A percentile compares a stretch with the other conserved stretches of the same genome.
Conservation (phyloP, 2,888 invertebrate species). For the Campaea margaritaria region DNA sequence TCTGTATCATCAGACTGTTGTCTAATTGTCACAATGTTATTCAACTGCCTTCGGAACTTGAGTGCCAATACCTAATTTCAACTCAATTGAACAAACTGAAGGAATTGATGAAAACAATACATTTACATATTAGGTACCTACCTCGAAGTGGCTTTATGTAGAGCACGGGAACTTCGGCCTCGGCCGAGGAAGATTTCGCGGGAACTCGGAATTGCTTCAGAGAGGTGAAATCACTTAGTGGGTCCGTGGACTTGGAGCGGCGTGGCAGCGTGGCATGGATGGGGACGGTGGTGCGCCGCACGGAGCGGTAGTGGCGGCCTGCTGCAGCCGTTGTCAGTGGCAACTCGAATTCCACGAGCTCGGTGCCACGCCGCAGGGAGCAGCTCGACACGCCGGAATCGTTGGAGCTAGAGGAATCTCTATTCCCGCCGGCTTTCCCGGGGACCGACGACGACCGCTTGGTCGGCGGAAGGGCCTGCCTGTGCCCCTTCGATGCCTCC, state of each 20-base stretch:
- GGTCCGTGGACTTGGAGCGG: constrained; percentile 89
- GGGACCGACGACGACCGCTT: constrained; percentile 80
- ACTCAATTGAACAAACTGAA: too few relatives aligned
- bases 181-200: constrained; percentile 90
- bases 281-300: constrained; percentile 85
- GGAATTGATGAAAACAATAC: too few relatives aligned
- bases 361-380: constrained; percentile 82
- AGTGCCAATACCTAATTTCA: too few relatives aligned
- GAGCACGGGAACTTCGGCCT: constrained; percentile 90
- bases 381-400: constrained; percentile 92
- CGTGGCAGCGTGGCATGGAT: constrained; percentile 85
- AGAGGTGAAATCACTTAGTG: constrained; percentile 83
- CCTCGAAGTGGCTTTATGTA: constrained; percentile 84
- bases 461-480: constrained; percentile 44
- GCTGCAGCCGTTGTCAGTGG: constrained; percentile 84
- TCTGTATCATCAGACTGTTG: too few relatives aligned
- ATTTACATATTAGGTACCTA: constrained; percentile 37
- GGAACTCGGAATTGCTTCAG: constrained; percentile 85
- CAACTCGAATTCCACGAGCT: constrained; percentile 86
- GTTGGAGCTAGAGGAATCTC: constrained; percentile 92
- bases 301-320: constrained; percentile 83
- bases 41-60: too few relatives aligned
- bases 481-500: constrained; percentile 61
- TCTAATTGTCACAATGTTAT: too few relatives aligned
- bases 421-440: constrained; percentile 88